These are phyloP conservation scores for Crossaster papposus DNA, from an alignment of 53 echinoderm and acorn worm genomes.

Conservation along the genomic window DNA sequence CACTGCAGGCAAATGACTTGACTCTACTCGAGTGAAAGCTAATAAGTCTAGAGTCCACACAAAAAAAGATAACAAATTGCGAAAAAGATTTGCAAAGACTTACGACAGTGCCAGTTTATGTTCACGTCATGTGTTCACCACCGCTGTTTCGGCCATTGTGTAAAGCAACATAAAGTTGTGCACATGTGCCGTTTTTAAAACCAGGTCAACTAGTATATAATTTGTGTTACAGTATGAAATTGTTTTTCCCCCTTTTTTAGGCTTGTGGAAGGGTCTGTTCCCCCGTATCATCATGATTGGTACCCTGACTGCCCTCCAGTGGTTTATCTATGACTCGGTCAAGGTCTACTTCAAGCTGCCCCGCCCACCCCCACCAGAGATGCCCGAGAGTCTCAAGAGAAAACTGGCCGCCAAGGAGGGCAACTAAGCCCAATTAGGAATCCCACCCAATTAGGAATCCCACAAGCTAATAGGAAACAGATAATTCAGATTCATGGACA, in stretches of 20 bases:
- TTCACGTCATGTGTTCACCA: too few relatives aligned
- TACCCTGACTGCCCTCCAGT: slow-evolving; percentile 96
- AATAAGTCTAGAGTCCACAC: too few relatives aligned
- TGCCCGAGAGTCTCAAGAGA: slow-evolving; percentile 90
- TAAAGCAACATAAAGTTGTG: too few relatives aligned
- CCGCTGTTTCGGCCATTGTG: too few relatives aligned
- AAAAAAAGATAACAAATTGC: too few relatives aligned
- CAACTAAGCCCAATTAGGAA: slow-evolving; percentile 38
- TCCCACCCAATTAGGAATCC: background rate
- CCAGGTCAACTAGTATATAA: background rate
- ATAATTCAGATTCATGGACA: background rate
- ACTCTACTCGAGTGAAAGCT: too few relatives aligned
- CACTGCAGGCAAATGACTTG: too few relatives aligned
- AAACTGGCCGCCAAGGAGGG: slow-evolving; percentile 79
- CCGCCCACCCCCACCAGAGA: slow-evolving; percentile 98
- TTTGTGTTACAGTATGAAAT: background rate
- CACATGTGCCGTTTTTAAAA: too few relatives aligned
- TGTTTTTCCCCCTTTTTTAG: slow-evolving; percentile 31
- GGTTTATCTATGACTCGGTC: slow-evolving; percentile 99
- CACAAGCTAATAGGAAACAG: background rate
- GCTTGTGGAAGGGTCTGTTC: slow-evolving; percentile 92
- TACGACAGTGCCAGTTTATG: too few relatives aligned
- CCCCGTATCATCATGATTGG: slow-evolving; percentile 99
- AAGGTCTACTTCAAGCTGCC: slow-evolving; percentile 99
- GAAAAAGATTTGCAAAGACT: too few relatives aligned